Evolutionary conservation across 2,888 invertebrate genomes (phyloP).

Genomic region (Parnassius orleans): DNA sequence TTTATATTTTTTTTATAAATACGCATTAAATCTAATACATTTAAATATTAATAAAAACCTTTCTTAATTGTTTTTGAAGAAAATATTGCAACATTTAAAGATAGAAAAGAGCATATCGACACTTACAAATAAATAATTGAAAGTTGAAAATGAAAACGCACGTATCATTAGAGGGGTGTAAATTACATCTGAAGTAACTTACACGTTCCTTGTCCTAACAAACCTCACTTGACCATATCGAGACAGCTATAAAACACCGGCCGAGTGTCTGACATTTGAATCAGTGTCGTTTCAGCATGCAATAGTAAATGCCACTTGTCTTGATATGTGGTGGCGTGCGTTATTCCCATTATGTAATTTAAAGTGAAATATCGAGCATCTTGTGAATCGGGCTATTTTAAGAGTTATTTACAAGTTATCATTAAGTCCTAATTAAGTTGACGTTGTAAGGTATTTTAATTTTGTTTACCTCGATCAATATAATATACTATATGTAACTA

Average conservation of each 20-base stretch:
- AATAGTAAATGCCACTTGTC: constrained; percentile 12
- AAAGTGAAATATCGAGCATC: constrained; percentile 14
- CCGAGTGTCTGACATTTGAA: constrained; percentile 22
- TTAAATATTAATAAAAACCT: too few relatives aligned
- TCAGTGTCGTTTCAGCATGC: constrained; percentile 20
- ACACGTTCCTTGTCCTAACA: constrained; percentile 10
- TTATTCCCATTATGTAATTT: constrained; percentile 16
- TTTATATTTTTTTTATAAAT: too few relatives aligned
- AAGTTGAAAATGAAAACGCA: background rate
- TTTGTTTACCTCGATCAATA: too few relatives aligned
- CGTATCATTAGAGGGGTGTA: constrained; percentile 5
- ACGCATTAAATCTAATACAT: too few relatives aligned
- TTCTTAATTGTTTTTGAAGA: too few relatives aligned
- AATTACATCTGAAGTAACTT: constrained; percentile 8
- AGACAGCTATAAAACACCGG: constrained; percentile 12
- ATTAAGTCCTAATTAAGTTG: too few relatives aligned
- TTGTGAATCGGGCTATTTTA: background rate
- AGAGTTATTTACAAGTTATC: too few relatives aligned
- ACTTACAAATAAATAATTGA: background rate
- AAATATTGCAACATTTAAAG: too few relatives aligned
- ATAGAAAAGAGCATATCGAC: too few relatives aligned
- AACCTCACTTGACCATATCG: constrained; percentile 22
- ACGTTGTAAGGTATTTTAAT: too few relatives aligned
- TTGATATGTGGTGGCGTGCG: constrained; percentile 4
- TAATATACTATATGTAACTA: too few relatives aligned